Conservation (phyloP, 2,888 invertebrate genomes). For the Oscheius sp. region DNA sequence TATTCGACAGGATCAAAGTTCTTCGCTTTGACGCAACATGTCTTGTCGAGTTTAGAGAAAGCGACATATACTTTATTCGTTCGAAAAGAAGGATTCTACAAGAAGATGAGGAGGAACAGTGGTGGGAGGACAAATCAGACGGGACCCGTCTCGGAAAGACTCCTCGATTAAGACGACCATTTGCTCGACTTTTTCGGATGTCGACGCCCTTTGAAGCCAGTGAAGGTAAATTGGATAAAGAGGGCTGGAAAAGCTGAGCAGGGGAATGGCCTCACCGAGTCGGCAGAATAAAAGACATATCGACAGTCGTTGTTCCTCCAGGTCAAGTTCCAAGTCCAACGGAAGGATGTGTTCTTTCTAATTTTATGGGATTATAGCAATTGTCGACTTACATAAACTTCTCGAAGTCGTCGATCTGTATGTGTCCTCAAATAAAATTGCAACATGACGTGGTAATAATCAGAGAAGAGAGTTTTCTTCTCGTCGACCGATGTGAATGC, state of each 20-base stretch:
- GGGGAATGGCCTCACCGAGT: background rate
- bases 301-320: slow-evolving; percentile 55
- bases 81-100: too few species aligned
- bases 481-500: slow-evolving; percentile 38
- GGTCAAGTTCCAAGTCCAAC: slow-evolving; percentile 33
- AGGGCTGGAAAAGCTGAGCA: slow-evolving; percentile 9
- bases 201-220: slow-evolving; percentile 16
- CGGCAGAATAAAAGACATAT: slow-evolving; percentile 53
- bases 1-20: too few species aligned
- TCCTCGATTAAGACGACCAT: too few species aligned
- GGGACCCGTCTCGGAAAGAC: too few species aligned
- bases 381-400: background rate
- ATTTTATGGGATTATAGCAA: background rate
- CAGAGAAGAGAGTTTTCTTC: background rate
- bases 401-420: background rate
- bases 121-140: too few species aligned
- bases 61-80: too few species aligned
- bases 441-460: slow-evolving; percentile 36
- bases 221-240: slow-evolving; percentile 18
- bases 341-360: background rate
- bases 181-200: slow-evolving; percentile 5
- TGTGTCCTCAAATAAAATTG: slow-evolving; percentile 8
- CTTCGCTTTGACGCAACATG: too few species aligned
- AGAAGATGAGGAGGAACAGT: too few species aligned
- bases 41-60: too few species aligned